phyloP scores from a whole-genome alignment of 2,797 vertebrate genomes.

The Eulemur coronatus region DNA sequence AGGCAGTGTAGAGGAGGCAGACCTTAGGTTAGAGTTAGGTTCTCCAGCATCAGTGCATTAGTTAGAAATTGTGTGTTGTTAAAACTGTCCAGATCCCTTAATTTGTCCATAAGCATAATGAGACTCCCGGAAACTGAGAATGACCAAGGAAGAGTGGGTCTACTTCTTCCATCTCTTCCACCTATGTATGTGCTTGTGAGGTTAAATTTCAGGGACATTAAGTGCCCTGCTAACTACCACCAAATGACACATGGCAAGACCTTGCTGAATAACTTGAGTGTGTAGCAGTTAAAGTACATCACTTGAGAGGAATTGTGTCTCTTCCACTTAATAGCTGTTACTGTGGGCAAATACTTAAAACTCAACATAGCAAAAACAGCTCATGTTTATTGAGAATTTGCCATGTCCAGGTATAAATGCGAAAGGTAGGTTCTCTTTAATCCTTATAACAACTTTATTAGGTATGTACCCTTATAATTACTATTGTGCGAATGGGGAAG shows the following conservation, averaged over 20 bases:
- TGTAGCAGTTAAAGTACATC: neutral
- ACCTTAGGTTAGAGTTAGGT: neutral
- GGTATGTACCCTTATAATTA: neutral
- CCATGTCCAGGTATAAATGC: neutral
- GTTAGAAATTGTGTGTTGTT: neutral
- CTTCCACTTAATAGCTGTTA: neutral
- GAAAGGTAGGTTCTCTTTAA: neutral
- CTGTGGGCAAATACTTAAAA: neutral
- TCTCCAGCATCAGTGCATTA: neutral
- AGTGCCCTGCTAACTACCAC: neutral
- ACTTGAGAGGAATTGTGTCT: neutral
- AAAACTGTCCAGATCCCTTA: neutral
- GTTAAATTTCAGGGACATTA: neutral
- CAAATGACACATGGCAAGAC: neutral
- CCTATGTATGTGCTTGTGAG: neutral
- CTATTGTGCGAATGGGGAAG: neutral
- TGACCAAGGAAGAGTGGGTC: neutral
- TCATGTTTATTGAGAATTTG: slow-evolving; percentile 6
- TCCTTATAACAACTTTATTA: neutral
- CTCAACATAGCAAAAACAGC: neutral
- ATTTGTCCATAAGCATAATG: neutral
- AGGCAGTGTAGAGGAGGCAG: neutral
- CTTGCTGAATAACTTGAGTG: neutral
- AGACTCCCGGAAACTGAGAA: neutral
- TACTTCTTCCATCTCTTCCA: neutral